Evolutionary conservation across 1,140 invertebrate genomes (phyloP), one percentile per base, ranked within the genome.

Genomic region (Neodiprion virginianus): DNA sequence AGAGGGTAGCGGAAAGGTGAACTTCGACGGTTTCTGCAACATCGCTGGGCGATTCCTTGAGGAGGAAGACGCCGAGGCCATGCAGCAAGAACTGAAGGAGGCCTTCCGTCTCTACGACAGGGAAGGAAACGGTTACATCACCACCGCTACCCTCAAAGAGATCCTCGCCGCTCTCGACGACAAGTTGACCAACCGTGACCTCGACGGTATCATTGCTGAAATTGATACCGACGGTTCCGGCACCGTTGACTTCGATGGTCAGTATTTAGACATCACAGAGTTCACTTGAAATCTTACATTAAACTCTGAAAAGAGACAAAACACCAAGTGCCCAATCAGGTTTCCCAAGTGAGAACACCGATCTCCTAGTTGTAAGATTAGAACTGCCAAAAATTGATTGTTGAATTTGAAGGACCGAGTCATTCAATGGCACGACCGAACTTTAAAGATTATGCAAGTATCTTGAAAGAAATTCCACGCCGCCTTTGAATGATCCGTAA

Each of bases 201-300:
- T 98, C 71, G 96, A 97, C 84, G 96, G 96, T 71, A 98, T 98
- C 85, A 96, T 96, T 78, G 94, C 94, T 79, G 96, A 98, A 90
- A 98, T 98, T 82, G 96, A 98, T 88, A 96, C 96, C 76, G 96
- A 98, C 85, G 96, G 96, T 69, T 96, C 95, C 53, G 96, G 96
- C 81, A 97, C 96, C 53, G 96, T 97, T 72, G 95, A 96, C 85
- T 96, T 95, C 85, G 95, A 96, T 89, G 94, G 94, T 95, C 86
- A 83, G 80, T 85, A 72, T 66, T 65, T 40, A 61, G 72, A 40
- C 11, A 28, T 53, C 10, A 17, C 12, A 12, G 53, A 61, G 5
- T 61, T 61, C 11, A 50, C 14, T 9, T 68, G 47, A 49, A 21
- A 48, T 72, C 21, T 40, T 14, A 69, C 21, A 78, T 68, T 65